Conservation (phyloP, 2,113 vertebrate species). For the Ornithorhynchus anatinus region DNA sequence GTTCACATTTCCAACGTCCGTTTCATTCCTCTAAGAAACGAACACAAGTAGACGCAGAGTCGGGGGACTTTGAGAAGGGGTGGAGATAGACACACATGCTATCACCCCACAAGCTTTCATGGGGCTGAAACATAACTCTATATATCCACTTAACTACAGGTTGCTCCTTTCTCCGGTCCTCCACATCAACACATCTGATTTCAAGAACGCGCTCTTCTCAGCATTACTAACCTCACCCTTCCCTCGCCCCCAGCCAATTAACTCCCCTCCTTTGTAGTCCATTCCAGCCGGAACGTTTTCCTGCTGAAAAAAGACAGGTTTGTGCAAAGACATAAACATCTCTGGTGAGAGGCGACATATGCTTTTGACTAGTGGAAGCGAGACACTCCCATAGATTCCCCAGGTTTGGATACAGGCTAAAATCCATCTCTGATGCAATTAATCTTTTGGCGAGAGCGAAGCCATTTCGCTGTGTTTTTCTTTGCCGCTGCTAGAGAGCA, state of each 20-base stretch:
- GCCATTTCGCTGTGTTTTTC: constrained; percentile 44
- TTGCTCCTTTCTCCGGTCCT: not conserved
- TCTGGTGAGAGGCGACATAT: constrained; percentile 59
- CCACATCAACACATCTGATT: not conserved
- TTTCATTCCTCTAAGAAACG: too few relatives aligned
- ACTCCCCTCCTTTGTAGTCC: constrained; percentile 47
- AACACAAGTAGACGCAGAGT: too few relatives aligned
- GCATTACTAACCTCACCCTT: not conserved
- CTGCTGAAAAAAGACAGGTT: constrained; percentile 63
- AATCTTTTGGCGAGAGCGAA: constrained; percentile 48
- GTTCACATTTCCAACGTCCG: too few relatives aligned
- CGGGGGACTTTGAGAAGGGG: too few relatives aligned
- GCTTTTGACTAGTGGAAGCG: constrained; percentile 57
- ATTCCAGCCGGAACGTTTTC: constrained; percentile 49
- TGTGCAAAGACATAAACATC: constrained; percentile 60
- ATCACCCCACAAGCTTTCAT: not conserved
- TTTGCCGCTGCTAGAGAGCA: constrained; percentile 41
- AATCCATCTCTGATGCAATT: constrained; percentile 52
- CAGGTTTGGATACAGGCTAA: constrained; percentile 42
- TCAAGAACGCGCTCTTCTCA: not conserved
- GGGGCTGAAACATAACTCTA: not conserved
- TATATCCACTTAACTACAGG: not conserved
- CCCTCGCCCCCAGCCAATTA: constrained; percentile 15
- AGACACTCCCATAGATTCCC: constrained; percentile 32
- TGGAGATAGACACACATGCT: too few relatives aligned